phyloP scores from a whole-genome alignment of 2,888 invertebrate species.

The Scrobipalpa costella region DNA sequence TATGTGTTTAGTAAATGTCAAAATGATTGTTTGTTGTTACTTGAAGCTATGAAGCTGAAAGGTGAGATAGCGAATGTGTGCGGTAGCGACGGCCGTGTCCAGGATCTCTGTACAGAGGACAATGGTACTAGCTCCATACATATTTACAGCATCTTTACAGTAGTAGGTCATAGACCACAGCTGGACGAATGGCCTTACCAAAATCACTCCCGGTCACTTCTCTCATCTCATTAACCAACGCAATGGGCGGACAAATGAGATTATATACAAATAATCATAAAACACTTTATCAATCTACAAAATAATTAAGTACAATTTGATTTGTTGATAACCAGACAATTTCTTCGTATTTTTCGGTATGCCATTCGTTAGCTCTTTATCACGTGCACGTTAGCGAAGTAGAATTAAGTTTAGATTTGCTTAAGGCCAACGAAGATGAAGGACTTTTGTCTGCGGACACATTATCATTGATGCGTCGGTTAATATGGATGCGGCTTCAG shows the following conservation, averaged over 20 bases:
- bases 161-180: slow-evolving; percentile 31
- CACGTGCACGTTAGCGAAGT: slow-evolving; percentile 6
- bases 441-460: neutral
- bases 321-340: neutral
- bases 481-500: too few relatives aligned
- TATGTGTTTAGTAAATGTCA: slow-evolving; percentile 17
- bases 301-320: too few relatives aligned
- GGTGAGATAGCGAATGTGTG: slow-evolving; percentile 64
- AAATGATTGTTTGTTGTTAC: slow-evolving; percentile 48
- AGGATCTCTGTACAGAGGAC: slow-evolving; percentile 58
- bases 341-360: neutral
- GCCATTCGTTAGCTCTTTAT: slow-evolving; percentile 12
- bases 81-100: slow-evolving; percentile 58
- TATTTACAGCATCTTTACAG: slow-evolving; percentile 15
- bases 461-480: too few relatives aligned
- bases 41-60: slow-evolving; percentile 77
- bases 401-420: slow-evolving; percentile 4
- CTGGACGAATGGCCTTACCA: slow-evolving; percentile 4
- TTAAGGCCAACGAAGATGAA: slow-evolving; percentile 1
- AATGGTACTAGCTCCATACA: slow-evolving; percentile 55
- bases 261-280: too few relatives aligned
- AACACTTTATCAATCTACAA: too few relatives aligned
- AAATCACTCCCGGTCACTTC: slow-evolving; percentile 4
- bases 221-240: neutral
- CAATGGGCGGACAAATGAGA: too few relatives aligned